Evolutionary conservation across 2,888 invertebrate genomes (phyloP), one percentile per base, ranked within the genome.

Genomic region (Microdon myrmicae): DNA sequence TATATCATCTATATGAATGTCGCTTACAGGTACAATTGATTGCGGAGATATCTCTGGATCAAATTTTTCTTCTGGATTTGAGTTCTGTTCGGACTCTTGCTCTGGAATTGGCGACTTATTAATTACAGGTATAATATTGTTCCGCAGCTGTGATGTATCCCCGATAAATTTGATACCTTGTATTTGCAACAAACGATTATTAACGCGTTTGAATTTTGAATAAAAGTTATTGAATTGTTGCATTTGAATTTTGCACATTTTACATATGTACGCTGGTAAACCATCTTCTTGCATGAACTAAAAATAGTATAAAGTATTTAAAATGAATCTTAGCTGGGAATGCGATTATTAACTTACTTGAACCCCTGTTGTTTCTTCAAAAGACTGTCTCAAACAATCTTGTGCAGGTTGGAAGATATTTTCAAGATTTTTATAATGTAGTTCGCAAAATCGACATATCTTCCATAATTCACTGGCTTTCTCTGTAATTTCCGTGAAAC

Each of bases 181-280:
- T 26, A 41, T 5, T 3, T 9, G 5, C 8, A n/a, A 12, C 1
- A 64, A 23, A 8, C 44, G 38, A 3, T 2, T 3, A 6, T 58
- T 41, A 2, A 26, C 31, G 3, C 58, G 51, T 8, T 3, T 8
- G 10, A 53, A 51, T 9, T 41, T 39, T 26, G 43, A 14, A 26
- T 51, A 58, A 20, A 64, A 64, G 38, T 58, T 64, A 26, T 51
- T 64, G 19, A 64, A 58, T 22, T 58, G 58, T 12, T 64, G 58
- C 20, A 64, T 32, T 26, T 58, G 64, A 26, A 58, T 7, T 37
- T 53, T 64, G 12, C 64, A 64, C 13, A 20, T 3, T 37, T 51
- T 58, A 35, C 64, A 64, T 13, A 64, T 37, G 25, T 64, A 64
- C 7, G 32, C 37, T 3, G 64, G 64, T 10, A 64, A 22, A 6